Evolutionary conservation across 2,113 vertebrate genomes (phyloP).

Genomic region (Caloenas nicobarica): DNA sequence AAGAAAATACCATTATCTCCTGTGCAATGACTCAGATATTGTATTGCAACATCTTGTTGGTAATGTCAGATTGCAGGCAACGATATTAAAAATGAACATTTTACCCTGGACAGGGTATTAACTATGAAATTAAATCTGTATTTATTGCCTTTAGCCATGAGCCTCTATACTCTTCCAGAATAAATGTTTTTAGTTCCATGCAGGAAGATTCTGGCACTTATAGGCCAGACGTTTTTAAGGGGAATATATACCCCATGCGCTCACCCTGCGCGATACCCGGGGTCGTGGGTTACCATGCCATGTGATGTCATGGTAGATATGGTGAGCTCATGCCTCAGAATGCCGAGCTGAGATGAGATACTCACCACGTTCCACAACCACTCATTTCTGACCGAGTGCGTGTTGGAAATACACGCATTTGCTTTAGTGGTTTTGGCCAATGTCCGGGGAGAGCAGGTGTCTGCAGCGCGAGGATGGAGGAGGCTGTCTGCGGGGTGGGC

Average conservation of each 20-base stretch:
- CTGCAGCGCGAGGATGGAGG: not conserved
- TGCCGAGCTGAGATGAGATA: not conserved
- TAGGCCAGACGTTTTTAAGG: slow-evolving; percentile 18
- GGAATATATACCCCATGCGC: not conserved
- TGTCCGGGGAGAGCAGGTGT: not conserved
- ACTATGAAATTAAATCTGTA: slow-evolving; percentile 57
- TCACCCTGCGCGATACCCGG: not conserved
- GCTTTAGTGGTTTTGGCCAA: not conserved
- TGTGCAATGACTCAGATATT: slow-evolving; percentile 61
- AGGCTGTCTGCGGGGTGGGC: not conserved
- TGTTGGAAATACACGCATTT: accelerated
- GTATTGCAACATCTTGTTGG: slow-evolving; percentile 70
- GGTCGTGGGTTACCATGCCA: not conserved
- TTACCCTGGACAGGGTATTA: slow-evolving; percentile 58
- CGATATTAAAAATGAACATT: slow-evolving; percentile 67
- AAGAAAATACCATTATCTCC: slow-evolving; percentile 69
- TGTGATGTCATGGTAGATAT: slow-evolving; percentile 7
- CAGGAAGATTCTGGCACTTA: slow-evolving; percentile 38
- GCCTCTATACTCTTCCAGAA: slow-evolving; percentile 54
- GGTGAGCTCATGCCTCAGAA: not conserved
- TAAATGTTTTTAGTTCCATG: slow-evolving; percentile 68
- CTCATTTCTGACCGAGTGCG: accelerated
- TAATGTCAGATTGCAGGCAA: slow-evolving; percentile 69
- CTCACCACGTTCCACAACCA: accelerated
- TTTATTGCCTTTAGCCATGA: slow-evolving; percentile 66